Base-by-base conservation (phyloP, 1,140 invertebrate species). In the Bombus terrestris region DNA sequence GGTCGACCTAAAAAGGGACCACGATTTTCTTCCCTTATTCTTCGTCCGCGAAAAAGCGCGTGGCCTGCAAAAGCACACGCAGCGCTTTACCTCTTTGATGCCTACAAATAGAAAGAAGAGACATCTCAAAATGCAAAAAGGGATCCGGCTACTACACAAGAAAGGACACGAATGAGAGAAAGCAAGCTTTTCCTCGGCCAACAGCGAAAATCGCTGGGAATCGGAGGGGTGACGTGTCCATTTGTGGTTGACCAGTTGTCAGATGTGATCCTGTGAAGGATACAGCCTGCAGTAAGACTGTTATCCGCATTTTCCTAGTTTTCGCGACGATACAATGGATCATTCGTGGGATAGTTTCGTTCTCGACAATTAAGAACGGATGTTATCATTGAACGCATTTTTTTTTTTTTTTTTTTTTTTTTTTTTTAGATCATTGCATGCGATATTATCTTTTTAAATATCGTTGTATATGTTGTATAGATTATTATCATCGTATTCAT, bases 181-280 rank as follows among this genome's bases (percentile, higher is more conserved):
- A 86, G 84, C 72, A 72, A 80, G 81, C 76, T 69, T 80, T 80
- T 79, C 53, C 77, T 69, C 77, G 88, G 79, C 85, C 90, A 91
- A 92, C 92, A 79, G 88, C 89, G 86, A 93, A 89, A 93, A 93
- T 93, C 92, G 92, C 71, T 92, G 91, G 86, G 91, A 93, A 94
- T 93, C 92, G 92, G 89, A 81, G 92, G 94, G 93, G 94, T 95
- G 94, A 95, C 93, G 92, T 94, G 94, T 95, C 94, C 94, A 95
- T 95, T 95, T 95, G 95, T 90, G 93, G 94, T 94, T 95, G 94
- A 94, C 94, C 94, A 93, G 94, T 92, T 92, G 91, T 91, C 79
- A 87, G 47, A 81, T 72, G 41, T 81, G 85, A 81, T 68, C 75
- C 59, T 4, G 72, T 72, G 62, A 85, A 76, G 72, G 78, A 47